These are phyloP conservation scores for Archilochus colubris DNA, from an alignment of 2,113 vertebrate species.

Conservation along the genomic window DNA sequence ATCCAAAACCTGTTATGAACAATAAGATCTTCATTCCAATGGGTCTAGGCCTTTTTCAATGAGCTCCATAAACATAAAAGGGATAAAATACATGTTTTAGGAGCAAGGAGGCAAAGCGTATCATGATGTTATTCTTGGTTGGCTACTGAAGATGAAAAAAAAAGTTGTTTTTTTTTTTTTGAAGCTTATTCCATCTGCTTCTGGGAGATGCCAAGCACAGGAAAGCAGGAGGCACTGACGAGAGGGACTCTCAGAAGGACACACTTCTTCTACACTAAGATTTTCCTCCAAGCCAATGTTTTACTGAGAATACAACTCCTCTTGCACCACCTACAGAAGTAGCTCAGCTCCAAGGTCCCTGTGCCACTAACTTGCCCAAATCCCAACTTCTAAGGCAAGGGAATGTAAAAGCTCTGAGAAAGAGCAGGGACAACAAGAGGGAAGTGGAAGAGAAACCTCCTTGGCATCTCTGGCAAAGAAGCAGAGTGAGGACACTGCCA, in stretches of 20 bases:
- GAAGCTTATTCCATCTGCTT: neutral
- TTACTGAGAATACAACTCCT: neutral
- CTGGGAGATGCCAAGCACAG: neutral
- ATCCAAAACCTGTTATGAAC: neutral
- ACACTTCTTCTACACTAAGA: neutral
- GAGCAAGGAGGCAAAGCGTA: neutral
- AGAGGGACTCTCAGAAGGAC: neutral
- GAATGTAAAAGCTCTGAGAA: neutral
- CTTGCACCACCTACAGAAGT: neutral
- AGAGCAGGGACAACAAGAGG: neutral
- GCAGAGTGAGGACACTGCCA: neutral
- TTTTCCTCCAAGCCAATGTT: neutral
- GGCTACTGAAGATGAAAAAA: neutral
- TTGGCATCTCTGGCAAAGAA: neutral
- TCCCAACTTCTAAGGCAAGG: neutral
- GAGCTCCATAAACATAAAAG: neutral
- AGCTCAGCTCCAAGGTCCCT: neutral
- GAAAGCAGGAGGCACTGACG: neutral
- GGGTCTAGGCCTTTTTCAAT: neutral
- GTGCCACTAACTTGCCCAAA: neutral
- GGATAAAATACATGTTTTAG: neutral
- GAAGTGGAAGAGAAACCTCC: neutral
- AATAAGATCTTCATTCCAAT: neutral
- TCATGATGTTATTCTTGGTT: neutral
- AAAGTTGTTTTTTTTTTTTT: neutral